Base-by-base conservation (phyloP, 1,140 invertebrate species). In the Aplysia californica region DNA sequence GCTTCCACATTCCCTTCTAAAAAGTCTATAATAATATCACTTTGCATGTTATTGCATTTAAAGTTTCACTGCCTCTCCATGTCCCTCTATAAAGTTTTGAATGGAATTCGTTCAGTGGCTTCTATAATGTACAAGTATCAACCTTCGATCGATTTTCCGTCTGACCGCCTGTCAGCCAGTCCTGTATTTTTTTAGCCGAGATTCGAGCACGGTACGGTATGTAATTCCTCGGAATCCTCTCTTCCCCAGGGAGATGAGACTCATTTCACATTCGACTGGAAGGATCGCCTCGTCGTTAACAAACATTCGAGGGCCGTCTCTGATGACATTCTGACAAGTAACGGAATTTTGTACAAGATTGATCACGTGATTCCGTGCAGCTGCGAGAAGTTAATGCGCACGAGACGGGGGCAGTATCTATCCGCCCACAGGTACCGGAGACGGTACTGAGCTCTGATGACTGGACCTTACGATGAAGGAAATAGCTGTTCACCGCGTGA, bases 281-380 rank as follows among this genome's bases (percentile, higher is more conserved):
- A 55, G 3, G 68, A 74, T 6, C 39, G 79, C 23, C 66, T 77
- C 29, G 39, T 70, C 65, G 71, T 76, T 74, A 77, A 82, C 64
- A 71, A 31, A 38, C 44, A 76, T 36, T 39, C 68, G n/a, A 58
- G 26, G 26, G 23, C 31, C 38, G 23, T 64, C 39, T 67, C 26
- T 26, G 36, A 65, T 26, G 74, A 68, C 50, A 76, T 76, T 35
- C 64, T 85, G 69, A 79, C 84, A 10, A 70, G 69, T 15, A 85
- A 85, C 67, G 84, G 84, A 1, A 77, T 85, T 29, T 59, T 85
- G 3, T 81, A 82, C 67, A 83, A 82, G 71, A 44, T 84, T 1
- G 78, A 82, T 39, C 76, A 76, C 65, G 78, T 85, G 0, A 58
- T 85, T n/a, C 75, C 79, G 2, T 85, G 83, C 68, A 38, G 66